Evolutionary conservation across 2,113 vertebrate species (phyloP).

Genomic region (Nettapus auritus): DNA sequence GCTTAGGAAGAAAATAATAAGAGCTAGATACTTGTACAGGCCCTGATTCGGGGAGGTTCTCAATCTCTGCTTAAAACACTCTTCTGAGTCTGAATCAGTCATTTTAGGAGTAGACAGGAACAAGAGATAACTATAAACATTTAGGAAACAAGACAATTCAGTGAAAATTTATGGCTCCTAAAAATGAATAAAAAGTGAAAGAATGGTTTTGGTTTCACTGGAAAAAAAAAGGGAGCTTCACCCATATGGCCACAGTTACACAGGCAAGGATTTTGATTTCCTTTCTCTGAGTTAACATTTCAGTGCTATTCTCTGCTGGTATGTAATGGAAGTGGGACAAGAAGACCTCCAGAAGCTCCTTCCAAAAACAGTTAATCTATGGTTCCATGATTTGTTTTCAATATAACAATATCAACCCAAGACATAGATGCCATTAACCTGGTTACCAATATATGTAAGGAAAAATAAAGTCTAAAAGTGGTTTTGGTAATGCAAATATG

Average conservation of each 20-base stretch:
- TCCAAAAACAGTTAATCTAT: background rate
- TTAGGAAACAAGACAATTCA: background rate
- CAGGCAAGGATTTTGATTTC: background rate
- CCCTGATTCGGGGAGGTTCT: background rate
- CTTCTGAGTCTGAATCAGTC: background rate
- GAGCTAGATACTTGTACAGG: background rate
- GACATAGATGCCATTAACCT: background rate
- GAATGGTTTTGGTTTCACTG: background rate
- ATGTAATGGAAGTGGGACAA: background rate
- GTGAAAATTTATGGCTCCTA: background rate
- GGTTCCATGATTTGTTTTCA: background rate
- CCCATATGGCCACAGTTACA: background rate
- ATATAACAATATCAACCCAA: background rate
- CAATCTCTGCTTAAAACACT: background rate
- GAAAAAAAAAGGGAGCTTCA: background rate
- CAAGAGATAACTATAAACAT: background rate
- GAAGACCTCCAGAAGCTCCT: background rate
- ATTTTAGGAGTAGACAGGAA: background rate
- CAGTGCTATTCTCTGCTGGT: background rate
- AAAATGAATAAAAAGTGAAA: background rate
- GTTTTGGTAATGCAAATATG: background rate
- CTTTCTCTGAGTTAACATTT: background rate
- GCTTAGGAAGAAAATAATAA: background rate
- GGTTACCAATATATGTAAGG: background rate
- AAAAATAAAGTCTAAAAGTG: background rate